A percentile compares a stretch with the other conserved stretches of the same genome.
phyloP scores from a whole-genome alignment of 2,113 vertebrate genomes.

The Odocoileus virginianus region DNA sequence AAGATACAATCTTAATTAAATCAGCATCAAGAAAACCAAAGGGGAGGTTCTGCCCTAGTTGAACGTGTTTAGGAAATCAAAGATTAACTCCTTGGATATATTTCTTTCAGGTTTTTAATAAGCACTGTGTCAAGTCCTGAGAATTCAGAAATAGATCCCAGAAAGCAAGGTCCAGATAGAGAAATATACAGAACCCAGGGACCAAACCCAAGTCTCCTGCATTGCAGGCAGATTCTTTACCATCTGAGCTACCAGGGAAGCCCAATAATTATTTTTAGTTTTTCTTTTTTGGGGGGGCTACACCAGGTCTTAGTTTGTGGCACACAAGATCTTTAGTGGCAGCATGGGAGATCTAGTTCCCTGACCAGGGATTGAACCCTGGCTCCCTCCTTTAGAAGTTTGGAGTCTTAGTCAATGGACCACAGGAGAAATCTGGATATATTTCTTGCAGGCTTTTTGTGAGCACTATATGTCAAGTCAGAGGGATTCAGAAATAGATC shows the following conservation, averaged over 20 bases:
- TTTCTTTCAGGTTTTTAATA: neutral
- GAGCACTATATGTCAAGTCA: neutral
- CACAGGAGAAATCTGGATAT: neutral
- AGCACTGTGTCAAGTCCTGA: neutral
- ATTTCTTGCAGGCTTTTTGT: neutral
- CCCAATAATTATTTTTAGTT: neutral
- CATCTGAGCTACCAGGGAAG: neutral
- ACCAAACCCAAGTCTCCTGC: neutral
- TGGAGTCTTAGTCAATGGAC: neutral
- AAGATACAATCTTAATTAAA: constrained; percentile 45
- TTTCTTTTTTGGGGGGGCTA: neutral
- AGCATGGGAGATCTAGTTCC: neutral
- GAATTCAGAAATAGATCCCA: neutral
- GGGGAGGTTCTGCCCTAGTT: neutral
- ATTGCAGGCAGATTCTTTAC: neutral
- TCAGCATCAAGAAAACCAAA: constrained; percentile 20
- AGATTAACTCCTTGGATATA: neutral
- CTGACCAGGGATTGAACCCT: neutral
- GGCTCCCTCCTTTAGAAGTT: neutral
- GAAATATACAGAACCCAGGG: neutral
- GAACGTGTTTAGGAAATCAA: neutral
- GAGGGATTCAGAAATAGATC: neutral
- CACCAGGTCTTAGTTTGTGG: neutral
- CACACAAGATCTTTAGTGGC: neutral
- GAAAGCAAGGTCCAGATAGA: neutral